Percentiles rank a stretch among this genome's conserved stretches.
Conservation (phyloP, 2,888 invertebrate species). For the Troglohyphantes excavatus region DNA sequence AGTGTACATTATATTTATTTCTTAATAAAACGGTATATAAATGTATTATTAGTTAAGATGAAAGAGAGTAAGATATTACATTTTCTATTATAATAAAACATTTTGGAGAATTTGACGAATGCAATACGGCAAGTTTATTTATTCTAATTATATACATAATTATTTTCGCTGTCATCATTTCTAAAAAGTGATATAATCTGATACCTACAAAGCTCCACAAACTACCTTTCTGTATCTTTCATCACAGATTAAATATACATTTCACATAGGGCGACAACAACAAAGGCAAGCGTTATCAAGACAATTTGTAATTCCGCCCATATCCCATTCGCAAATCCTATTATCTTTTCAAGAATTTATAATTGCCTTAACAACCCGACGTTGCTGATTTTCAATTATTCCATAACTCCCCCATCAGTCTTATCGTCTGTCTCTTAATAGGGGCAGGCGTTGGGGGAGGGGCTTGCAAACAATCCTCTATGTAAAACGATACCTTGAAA, state of each 20-base stretch:
- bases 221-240: background rate
- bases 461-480: background rate
- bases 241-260: background rate
- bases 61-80: too few relatives aligned
- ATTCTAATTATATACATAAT: too few relatives aligned
- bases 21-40: too few relatives aligned
- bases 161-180: too few relatives aligned
- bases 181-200: too few relatives aligned
- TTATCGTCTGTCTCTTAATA: background rate
- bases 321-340: background rate
- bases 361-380: background rate
- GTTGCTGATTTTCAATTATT: background rate
- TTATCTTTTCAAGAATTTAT: conserved; percentile 5
- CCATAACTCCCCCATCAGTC: background rate
- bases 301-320: background rate
- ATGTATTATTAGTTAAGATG: too few relatives aligned
- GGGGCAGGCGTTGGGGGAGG: background rate
- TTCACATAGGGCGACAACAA: background rate
- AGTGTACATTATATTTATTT: too few relatives aligned
- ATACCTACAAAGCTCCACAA: too few relatives aligned
- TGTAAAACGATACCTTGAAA: background rate
- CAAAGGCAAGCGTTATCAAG: background rate
- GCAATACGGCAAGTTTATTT: too few relatives aligned
- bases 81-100: too few relatives aligned
- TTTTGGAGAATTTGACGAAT: too few relatives aligned